Conservation (phyloP, 2,888 invertebrate genomes). For the Ctena decussata region DNA sequence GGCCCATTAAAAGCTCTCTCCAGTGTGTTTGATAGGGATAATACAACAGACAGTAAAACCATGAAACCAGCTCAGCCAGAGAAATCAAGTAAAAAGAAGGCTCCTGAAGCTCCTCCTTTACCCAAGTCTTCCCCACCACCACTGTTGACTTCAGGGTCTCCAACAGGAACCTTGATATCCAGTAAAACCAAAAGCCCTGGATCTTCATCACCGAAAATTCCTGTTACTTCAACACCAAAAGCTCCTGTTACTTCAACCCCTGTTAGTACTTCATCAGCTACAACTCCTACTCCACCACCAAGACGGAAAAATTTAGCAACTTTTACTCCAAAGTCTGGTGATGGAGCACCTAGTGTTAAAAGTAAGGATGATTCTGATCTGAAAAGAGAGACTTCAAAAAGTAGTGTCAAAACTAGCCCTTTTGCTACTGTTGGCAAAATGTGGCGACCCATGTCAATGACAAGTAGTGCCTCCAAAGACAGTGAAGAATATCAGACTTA, state of each 20-base stretch:
- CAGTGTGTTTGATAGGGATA: conserved; percentile 64
- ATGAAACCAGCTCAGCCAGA: conserved; percentile 19
- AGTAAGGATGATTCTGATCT: conserved; percentile 74
- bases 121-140: conserved; percentile 23
- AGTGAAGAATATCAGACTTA: conserved; percentile 66
- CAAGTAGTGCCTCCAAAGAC: conserved; percentile 57
- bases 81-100: conserved; percentile 52
- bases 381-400: conserved; percentile 37
- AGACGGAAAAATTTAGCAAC: conserved; percentile 27
- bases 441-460: conserved; percentile 79
- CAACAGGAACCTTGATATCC: not conserved
- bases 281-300: conserved; percentile 43
- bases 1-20: conserved; percentile 82
- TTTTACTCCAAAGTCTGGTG: not conserved
- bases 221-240: not conserved
- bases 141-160: not conserved
- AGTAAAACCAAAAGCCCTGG: not conserved
- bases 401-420: conserved; percentile 72
- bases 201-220: conserved; percentile 25
- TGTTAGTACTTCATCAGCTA: conserved; percentile 18
- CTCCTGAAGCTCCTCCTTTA: conserved; percentile 37
- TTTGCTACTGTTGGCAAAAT: conserved; percentile 79
- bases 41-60: conserved; percentile 6
- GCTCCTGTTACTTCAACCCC: not conserved
- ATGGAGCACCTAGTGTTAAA: conserved; percentile 13